Conservation (phyloP, 1,140 invertebrate genomes). For the Heterodera schachtii region DNA sequence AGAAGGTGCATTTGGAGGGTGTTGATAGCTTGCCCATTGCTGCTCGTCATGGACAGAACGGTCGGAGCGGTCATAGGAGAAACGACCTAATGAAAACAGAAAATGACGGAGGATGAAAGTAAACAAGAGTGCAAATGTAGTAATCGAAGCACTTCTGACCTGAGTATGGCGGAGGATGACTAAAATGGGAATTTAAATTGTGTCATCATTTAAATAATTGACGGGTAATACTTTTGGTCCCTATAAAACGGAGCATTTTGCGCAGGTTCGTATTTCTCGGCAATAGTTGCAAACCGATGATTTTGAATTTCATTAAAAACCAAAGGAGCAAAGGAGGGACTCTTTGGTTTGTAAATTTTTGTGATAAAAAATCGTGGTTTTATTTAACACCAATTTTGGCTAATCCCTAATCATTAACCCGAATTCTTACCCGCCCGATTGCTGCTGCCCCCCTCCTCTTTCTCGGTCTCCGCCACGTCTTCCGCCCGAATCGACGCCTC, state of each 20-base stretch:
- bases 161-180: constrained; percentile 7
- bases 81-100: constrained; percentile 40
- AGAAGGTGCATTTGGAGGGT: not conserved
- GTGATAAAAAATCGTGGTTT: too few species aligned
- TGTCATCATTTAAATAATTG: too few species aligned
- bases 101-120: constrained; percentile 31
- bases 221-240: too few species aligned
- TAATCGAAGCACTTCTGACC: not conserved
- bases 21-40: constrained; percentile 50
- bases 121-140: not conserved
- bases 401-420: too few species aligned
- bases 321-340: too few species aligned
- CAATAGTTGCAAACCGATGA: too few species aligned
- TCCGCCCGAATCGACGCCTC: constrained; percentile 25
- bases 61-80: constrained; percentile 49
- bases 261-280: too few species aligned
- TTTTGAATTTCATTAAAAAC: too few species aligned
- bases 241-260: constrained; percentile 4
- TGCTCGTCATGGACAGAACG: constrained; percentile 54
- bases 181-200: constrained; percentile 1
- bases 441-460: not conserved
- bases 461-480: constrained; percentile 25
- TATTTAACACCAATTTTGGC: too few species aligned
- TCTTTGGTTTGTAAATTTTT: too few species aligned
- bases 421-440: not conserved